A percentile compares a stretch with the other conserved stretches of the same genome.
phyloP scores from a whole-genome alignment of 2,113 vertebrate species.

The Carollia perspicillata region DNA sequence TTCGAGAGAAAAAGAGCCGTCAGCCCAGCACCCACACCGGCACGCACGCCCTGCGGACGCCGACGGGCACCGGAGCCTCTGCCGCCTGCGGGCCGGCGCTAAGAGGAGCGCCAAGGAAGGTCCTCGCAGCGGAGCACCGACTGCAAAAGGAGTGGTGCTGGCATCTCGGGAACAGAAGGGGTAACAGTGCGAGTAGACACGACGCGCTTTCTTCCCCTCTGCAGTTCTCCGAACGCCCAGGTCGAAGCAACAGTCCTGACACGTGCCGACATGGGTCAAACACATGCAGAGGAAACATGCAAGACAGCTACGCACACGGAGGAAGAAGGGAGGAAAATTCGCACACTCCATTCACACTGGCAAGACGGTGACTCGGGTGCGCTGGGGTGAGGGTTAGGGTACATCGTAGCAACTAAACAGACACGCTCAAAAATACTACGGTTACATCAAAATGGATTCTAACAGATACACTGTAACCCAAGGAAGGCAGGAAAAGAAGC shows the following conservation, averaged over 20 bases:
- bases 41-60: no score
- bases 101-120: constrained; percentile 11
- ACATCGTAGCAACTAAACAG: no score
- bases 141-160: background rate
- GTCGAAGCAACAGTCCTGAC: constrained; percentile 12
- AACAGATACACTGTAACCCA: background rate
- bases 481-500: background rate
- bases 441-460: constrained; percentile 10
- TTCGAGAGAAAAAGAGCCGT: constrained; percentile 75
- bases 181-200: background rate
- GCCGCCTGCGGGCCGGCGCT: background rate
- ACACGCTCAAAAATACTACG: background rate
- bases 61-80: background rate
- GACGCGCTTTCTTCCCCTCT: background rate
- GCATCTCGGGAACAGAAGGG: background rate
- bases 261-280: background rate
- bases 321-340: background rate
- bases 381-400: no score
- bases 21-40: no score
- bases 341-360: background rate
- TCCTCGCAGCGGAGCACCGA: constrained; percentile 1
- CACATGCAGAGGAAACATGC: background rate
- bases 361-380: background rate
- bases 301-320: background rate
- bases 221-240: background rate